These are phyloP conservation scores for Bombycilla garrulus DNA, from an alignment of 2,113 vertebrate genomes.

Conservation along the genomic window DNA sequence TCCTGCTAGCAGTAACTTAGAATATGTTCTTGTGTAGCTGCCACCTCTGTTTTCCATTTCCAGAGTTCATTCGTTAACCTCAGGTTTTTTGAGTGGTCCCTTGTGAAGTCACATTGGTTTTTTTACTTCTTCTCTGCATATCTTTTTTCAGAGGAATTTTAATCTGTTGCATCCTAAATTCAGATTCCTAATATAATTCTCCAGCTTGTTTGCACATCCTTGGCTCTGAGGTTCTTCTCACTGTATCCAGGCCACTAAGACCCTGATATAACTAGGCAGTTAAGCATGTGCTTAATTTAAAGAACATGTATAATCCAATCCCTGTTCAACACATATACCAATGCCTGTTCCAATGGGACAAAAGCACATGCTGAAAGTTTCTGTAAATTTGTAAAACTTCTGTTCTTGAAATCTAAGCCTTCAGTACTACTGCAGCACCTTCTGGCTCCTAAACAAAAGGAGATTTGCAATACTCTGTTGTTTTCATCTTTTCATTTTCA, in stretches of 20 bases:
- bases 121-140: background rate
- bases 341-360: background rate
- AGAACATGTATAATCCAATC: background rate
- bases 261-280: background rate
- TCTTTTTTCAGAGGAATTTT: slow-evolving; percentile 29
- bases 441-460: background rate
- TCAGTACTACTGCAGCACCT: background rate
- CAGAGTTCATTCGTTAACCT: slow-evolving; percentile 31
- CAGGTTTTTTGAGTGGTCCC: background rate
- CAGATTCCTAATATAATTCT: background rate
- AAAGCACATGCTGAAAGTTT: slow-evolving; percentile 11
- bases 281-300: slow-evolving; percentile 28
- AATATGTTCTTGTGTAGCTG: slow-evolving; percentile 3
- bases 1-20: background rate
- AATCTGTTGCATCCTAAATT: slow-evolving; percentile 18
- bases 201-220: background rate
- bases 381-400: background rate
- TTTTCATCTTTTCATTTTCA: background rate
- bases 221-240: background rate
- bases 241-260: background rate
- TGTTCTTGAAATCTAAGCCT: background rate
- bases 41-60: slow-evolving; percentile 37
- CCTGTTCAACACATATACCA: background rate
- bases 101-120: background rate
- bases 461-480: background rate